Base-by-base conservation (phyloP, 2,888 invertebrate genomes). In the Eupithecia inturbata region DNA sequence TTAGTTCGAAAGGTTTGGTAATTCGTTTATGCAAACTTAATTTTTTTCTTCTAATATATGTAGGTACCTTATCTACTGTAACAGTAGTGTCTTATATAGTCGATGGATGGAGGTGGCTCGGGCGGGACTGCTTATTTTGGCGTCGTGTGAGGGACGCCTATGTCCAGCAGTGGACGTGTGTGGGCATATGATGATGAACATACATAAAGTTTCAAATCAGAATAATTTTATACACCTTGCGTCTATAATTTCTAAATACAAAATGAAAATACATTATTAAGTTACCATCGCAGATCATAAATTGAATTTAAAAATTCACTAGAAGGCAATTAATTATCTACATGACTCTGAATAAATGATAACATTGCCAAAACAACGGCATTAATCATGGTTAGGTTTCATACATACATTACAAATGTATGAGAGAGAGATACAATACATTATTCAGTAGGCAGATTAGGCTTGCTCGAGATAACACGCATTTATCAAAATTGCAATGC, bases 401-500 rank as follows among this genome's bases (percentile, higher is more conserved):
- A 64, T 36, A 64, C 64, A 67, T 12, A 49, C 49, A 70, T 70
- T 67, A 67, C 63, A 72, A 75, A 75, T 70, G 39, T 62, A 63
- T 70, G 62, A 57, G 66, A 53, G 28, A 72, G 64, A 74, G 69
- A 75, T 70, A 71, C 66, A 39, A 77, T 78, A 74, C 69, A 78
- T 78, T 68, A 79, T 79, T 79, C 72, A 78, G 72, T 66, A 74
- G 76, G 75, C 64, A 79, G 74, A 80, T 75, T 70, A 79, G 74
- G 72, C 71, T 63, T 72, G 73, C 74, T 75, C 70, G 77, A 79
- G 77, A 79, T 81, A 78, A 74, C 71, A 60, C 53, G 68, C 71
- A 75, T 79, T 75, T 76, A 77, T 76, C 77, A 76, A 77, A 76
- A 80, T 81, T 70, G 80, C 80, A 77, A 80, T 78, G 74, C 74